Conservation (phyloP, 2,888 invertebrate species). For the Branchipolynoe longqiensis region DNA sequence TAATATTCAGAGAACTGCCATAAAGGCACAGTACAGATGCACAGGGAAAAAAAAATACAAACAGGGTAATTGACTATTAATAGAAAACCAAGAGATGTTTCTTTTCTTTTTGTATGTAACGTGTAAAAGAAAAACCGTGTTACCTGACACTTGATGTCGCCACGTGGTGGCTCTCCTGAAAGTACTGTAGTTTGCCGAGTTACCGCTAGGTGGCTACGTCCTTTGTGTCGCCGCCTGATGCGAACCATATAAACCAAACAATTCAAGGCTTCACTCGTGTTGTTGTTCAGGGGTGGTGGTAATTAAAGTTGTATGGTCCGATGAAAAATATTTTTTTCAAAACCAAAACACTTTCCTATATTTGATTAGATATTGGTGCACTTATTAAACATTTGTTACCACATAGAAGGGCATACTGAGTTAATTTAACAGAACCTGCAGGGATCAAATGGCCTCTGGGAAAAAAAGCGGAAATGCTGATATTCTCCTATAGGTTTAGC, state of each 20-base stretch:
- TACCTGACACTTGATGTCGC: slow-evolving; percentile 23
- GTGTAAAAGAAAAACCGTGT: not conserved
- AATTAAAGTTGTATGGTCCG: no score
- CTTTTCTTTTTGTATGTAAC: slow-evolving; percentile 31
- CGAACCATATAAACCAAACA: slow-evolving; percentile 23
- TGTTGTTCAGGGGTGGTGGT: no score
- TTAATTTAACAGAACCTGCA: no score
- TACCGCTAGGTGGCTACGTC: slow-evolving; percentile 9
- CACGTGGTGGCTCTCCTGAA: slow-evolving; percentile 21
- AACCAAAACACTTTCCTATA: no score
- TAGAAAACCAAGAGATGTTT: not conserved
- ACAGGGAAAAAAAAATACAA: not conserved
- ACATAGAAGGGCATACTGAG: no score
- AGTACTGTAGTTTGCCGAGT: slow-evolving; percentile 20
- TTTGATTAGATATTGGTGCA: no score
- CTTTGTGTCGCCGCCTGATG: not conserved
- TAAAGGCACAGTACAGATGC: not conserved
- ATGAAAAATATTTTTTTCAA: no score
- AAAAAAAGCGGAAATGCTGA: no score
- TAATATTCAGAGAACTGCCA: no score
- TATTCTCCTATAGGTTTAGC: no score
- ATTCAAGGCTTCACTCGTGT: slow-evolving; percentile 1
- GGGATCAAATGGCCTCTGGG: no score
- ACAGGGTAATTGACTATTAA: slow-evolving; percentile 46
- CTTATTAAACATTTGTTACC: no score